Evolutionary conservation across 2,797 vertebrate species (phyloP), one percentile per base, ranked within the genome.

Genomic region (Cheracebus regulus): DNA sequence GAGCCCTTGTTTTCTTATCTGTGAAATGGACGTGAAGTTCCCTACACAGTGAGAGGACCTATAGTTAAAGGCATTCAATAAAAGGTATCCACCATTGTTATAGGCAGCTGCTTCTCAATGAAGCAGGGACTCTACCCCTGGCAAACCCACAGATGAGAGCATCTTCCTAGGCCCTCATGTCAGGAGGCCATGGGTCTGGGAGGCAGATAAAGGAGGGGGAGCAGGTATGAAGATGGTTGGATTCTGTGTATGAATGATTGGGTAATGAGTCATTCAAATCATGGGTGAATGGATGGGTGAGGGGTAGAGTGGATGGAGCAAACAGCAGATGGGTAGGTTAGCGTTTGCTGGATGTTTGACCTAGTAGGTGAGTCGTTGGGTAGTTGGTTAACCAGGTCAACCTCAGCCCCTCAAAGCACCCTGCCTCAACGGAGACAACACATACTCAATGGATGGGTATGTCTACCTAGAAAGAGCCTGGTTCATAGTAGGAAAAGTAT

Each of bases 361-460:
- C 64, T 84, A 30, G n/a, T 76, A 61, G 36, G 33, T 91, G 61
- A 88, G 24, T 55, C 90, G 14, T n/a, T 94, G 64, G 44, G 30
- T 93, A 90, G 36, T 19, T 88, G 7, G 36, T 55, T 93, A 94
- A 52, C 58, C 72, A 70, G 46, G 30, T 52, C 98, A 97, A 79
- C 39, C 96, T 36, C 50, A 20, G 44, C 58, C 95, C 7, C 73
- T 92, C 78, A 88, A 96, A 95, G 30, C 61, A 39, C 82, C 92
- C 36, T 97, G 84, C 52, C 0, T 97, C 85, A 98, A 98, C 7
- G 98, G 98, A 96, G 95, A 97, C 88, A 96, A 94, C 89, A 96
- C 98, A 55, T 20, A 55, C 52, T 55, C 52, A 55, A 9, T 22
- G 52, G 52, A 20, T 93, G 50, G 64, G 11, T 64, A n/a, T n/a